These are phyloP conservation scores for Didymodactylos carnosus DNA, from an alignment of 2,888 invertebrate species.

Conservation along the genomic window DNA sequence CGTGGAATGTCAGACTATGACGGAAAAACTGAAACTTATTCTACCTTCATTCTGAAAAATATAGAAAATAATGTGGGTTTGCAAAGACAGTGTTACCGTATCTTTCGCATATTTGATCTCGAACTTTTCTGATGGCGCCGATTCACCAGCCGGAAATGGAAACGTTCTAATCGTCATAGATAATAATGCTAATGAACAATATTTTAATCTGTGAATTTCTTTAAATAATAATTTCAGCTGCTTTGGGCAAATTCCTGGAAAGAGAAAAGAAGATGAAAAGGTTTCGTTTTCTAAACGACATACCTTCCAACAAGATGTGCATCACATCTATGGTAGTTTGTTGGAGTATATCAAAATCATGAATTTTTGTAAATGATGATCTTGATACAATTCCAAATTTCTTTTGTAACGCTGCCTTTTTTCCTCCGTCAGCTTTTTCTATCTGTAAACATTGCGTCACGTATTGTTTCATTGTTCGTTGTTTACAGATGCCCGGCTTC, in stretches of 20 bases:
- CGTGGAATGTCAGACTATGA: too few species aligned
- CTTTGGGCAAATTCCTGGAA: not conserved
- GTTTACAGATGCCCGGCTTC: too few species aligned
- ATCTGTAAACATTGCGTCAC: too few species aligned
- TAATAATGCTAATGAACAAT: not conserved
- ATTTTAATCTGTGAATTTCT: not conserved
- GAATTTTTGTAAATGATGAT: too few species aligned
- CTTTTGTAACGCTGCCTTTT: too few species aligned
- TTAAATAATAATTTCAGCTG: not conserved
- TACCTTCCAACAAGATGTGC: not conserved
- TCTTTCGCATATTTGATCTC: not conserved
- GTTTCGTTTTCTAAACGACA: not conserved
- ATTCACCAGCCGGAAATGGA: not conserved
- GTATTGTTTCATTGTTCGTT: too few species aligned
- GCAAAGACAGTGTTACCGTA: not conserved
- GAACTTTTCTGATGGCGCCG: not conserved
- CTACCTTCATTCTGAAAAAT: too few species aligned
- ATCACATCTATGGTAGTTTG: not conserved
- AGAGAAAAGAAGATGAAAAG: not conserved
- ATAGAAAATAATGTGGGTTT: not conserved
- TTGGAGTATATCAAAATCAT: not conserved
- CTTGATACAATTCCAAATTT: too few species aligned
- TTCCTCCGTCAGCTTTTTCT: too few species aligned
- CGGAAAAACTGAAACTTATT: too few species aligned
- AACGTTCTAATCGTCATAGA: not conserved